A percentile compares a stretch with the other conserved stretches of the same genome.
phyloP scores from a whole-genome alignment of 2,113 vertebrate genomes.

The Tenrec ecaudatus region DNA sequence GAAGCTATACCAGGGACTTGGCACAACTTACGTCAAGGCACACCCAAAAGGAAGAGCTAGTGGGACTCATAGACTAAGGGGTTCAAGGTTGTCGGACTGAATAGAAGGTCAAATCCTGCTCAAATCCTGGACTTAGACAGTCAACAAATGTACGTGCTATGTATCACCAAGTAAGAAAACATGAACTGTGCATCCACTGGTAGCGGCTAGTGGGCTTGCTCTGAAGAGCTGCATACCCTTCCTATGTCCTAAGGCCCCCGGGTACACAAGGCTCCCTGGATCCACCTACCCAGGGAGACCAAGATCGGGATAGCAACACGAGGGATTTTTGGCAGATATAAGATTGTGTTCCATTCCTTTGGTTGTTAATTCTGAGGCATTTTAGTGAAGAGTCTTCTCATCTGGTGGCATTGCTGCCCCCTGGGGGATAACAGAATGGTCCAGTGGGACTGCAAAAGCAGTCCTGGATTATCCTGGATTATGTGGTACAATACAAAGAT shows the following conservation, averaged over 20 bases:
- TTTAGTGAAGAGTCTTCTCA: constrained; percentile 20
- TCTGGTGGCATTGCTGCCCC: neutral
- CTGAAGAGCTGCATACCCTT: neutral
- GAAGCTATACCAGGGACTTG: neutral
- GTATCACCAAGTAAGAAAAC: neutral
- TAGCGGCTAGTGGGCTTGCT: neutral
- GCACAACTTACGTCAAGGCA: neutral
- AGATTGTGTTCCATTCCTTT: neutral
- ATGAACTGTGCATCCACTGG: neutral
- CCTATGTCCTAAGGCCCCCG: neutral
- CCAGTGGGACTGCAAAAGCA: too few relatives aligned
- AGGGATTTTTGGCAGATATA: neutral
- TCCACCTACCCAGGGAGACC: neutral
- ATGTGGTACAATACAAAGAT: too few relatives aligned
- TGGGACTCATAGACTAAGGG: neutral
- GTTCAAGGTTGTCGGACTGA: neutral
- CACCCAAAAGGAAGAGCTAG: neutral
- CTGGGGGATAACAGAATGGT: too few relatives aligned
- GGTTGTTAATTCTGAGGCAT: neutral
- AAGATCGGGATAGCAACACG: neutral
- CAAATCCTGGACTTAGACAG: constrained; percentile 37
- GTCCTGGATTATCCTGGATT: too few relatives aligned
- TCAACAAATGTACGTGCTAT: neutral
- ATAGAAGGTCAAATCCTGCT: neutral
- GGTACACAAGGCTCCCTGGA: neutral